Conservation (phyloP, 2,797 vertebrate genomes). For the Eulemur rubriventer region DNA sequence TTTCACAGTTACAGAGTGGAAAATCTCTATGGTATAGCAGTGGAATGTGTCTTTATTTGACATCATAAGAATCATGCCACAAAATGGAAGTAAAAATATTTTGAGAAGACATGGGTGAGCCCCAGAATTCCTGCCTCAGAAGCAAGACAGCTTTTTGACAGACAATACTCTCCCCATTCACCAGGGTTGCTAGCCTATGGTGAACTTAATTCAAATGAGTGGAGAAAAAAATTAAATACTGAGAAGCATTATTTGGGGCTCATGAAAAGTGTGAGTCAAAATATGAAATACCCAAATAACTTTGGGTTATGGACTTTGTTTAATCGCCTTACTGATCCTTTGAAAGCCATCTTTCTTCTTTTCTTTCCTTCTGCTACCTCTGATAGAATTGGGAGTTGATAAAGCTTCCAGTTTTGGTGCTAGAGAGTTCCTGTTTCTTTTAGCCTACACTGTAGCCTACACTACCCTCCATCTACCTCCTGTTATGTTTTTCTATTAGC, state of each 20-base stretch:
- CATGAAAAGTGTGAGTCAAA: slow-evolving; percentile 84
- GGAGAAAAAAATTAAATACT: slow-evolving; percentile 87
- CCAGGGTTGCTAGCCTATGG: slow-evolving; percentile 83
- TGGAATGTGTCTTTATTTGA: slow-evolving; percentile 83
- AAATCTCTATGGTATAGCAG: slow-evolving; percentile 82
- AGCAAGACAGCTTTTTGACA: slow-evolving; percentile 77
- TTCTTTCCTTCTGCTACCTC: slow-evolving; percentile 15
- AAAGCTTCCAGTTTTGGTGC: not conserved
- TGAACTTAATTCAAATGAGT: slow-evolving; percentile 88
- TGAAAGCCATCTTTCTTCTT: slow-evolving; percentile 56
- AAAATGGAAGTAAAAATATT: slow-evolving; percentile 78
- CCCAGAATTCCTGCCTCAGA: slow-evolving; percentile 66
- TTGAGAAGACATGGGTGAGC: slow-evolving; percentile 80
- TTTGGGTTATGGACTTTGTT: slow-evolving; percentile 78
- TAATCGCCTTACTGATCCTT: slow-evolving; percentile 72
- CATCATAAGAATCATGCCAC: slow-evolving; percentile 79
- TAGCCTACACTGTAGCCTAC: not conserved
- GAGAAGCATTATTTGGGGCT: slow-evolving; percentile 82
- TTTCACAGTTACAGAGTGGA: slow-evolving; percentile 82
- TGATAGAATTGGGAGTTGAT: not conserved
- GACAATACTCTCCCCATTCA: slow-evolving; percentile 79
- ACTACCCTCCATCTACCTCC: not conserved
- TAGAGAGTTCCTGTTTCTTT: not conserved
- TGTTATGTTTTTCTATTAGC: slow-evolving; percentile 38
- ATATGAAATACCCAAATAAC: slow-evolving; percentile 83